A percentile compares a stretch with the other conserved stretches of the same genome.
These are phyloP conservation scores for Stichopus chloronotus DNA, from an alignment of 35 echinoderm and acorn worm genomes.

Conservation along the genomic window DNA sequence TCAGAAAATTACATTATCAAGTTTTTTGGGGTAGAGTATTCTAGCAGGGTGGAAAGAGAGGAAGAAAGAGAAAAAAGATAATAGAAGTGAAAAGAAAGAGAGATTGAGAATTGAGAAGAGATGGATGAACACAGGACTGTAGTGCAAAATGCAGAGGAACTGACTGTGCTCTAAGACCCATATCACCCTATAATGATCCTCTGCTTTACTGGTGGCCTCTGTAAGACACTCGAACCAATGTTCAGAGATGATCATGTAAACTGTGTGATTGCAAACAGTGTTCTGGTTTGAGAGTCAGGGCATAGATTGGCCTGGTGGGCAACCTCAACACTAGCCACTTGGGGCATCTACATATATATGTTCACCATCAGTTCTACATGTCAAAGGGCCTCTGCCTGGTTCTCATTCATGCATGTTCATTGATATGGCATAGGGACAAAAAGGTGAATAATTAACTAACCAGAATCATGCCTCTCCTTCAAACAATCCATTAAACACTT, in stretches of 20 bases:
- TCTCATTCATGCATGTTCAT: no score
- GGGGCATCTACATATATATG: not conserved
- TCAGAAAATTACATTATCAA: no score
- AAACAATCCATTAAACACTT: no score
- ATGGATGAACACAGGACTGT: not conserved
- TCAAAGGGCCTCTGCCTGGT: not conserved
- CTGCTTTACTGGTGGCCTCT: not conserved
- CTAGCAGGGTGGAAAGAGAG: not conserved
- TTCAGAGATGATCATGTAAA: not conserved
- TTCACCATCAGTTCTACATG: not conserved
- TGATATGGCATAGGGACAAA: no score
- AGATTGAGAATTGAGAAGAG: not conserved
- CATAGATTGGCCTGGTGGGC: not conserved
- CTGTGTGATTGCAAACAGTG: not conserved
- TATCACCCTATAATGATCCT: not conserved
- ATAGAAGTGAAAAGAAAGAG: not conserved
- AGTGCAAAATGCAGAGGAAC: not conserved
- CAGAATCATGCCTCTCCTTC: no score
- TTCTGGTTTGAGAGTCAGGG: slow-evolving; percentile 1
- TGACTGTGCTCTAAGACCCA: not conserved
- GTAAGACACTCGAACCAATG: not conserved
- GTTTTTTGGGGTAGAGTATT: no score
- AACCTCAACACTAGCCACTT: not conserved
- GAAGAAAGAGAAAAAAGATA: not conserved
- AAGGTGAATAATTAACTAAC: no score